Conservation (phyloP, 1,140 invertebrate species). For the Drosophila ercepeae region DNA sequence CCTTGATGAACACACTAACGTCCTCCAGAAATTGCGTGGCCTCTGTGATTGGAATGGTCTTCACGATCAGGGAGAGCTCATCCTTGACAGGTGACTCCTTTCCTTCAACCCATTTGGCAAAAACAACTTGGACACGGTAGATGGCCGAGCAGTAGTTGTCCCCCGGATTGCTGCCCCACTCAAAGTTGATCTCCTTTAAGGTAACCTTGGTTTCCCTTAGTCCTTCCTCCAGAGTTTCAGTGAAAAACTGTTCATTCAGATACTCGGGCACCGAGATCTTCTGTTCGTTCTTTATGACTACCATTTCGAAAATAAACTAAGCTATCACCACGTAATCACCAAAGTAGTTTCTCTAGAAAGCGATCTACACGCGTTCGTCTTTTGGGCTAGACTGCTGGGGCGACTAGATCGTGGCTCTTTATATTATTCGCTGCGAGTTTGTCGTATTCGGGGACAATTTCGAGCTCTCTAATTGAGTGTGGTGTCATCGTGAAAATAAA, state of each 20-base stretch:
- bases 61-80: constrained; percentile 67
- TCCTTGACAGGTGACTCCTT: constrained; percentile 30
- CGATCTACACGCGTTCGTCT: constrained; percentile 15
- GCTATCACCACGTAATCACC: background rate
- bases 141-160: constrained; percentile 80
- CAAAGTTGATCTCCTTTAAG: constrained; percentile 63
- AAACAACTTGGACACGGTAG: constrained; percentile 61
- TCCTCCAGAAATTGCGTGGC: constrained; percentile 72
- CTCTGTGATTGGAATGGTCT: constrained; percentile 72
- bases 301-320: constrained; percentile 35
- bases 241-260: constrained; percentile 64
- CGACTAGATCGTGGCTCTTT: constrained; percentile 15
- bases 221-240: constrained; percentile 69
- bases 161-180: constrained; percentile 76
- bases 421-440: constrained; percentile 18
- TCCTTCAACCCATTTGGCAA: constrained; percentile 40
- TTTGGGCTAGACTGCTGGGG: constrained; percentile 12
- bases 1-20: constrained; percentile 71
- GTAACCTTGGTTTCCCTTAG: constrained; percentile 57
- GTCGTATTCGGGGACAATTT: constrained; percentile 1
- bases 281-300: constrained; percentile 58
- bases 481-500: constrained; percentile 42
- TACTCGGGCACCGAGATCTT: constrained; percentile 68
- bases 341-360: background rate
- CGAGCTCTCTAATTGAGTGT: constrained; percentile 20